Evolutionary conservation across 2,797 vertebrate genomes (phyloP).

Genomic region (Eulemur coronatus): DNA sequence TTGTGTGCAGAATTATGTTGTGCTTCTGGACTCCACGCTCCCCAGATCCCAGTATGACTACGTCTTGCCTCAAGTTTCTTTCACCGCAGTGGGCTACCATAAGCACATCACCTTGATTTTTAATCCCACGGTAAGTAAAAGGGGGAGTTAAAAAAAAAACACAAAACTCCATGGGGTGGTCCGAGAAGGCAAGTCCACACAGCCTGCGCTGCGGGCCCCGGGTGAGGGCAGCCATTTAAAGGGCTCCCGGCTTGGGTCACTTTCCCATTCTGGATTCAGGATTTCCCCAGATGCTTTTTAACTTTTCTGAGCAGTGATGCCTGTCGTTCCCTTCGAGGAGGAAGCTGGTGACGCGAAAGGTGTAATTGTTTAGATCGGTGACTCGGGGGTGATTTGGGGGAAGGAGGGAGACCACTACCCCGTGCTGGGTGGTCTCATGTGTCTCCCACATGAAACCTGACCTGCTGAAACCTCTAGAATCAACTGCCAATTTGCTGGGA

Average conservation of each 20-base stretch:
- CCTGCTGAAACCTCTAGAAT: not conserved
- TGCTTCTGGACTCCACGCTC: conserved; percentile 94
- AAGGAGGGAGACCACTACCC: not conserved
- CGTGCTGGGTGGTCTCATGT: fast-evolving
- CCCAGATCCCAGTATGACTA: conserved; percentile 96
- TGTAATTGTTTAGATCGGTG: not conserved
- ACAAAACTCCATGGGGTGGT: not conserved
- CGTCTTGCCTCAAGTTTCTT: conserved; percentile 94
- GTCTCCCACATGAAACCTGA: not conserved
- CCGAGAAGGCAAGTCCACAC: not conserved
- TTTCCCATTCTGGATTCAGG: not conserved
- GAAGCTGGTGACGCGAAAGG: not conserved
- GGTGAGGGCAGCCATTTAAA: not conserved
- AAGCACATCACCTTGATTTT: conserved; percentile 96
- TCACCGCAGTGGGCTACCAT: conserved; percentile 94
- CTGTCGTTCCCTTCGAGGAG: not conserved
- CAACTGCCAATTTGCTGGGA: not conserved
- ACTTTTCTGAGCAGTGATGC: not conserved
- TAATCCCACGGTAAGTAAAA: conserved; percentile 91
- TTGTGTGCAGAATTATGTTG: conserved; percentile 91
- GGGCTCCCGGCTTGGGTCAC: fast-evolving
- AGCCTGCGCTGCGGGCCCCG: fast-evolving
- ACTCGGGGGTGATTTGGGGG: not conserved
- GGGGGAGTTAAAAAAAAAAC: not conserved
- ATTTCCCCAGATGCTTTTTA: not conserved